phyloP scores from a whole-genome alignment of 2,113 vertebrate genomes.

The Gallinago media region DNA sequence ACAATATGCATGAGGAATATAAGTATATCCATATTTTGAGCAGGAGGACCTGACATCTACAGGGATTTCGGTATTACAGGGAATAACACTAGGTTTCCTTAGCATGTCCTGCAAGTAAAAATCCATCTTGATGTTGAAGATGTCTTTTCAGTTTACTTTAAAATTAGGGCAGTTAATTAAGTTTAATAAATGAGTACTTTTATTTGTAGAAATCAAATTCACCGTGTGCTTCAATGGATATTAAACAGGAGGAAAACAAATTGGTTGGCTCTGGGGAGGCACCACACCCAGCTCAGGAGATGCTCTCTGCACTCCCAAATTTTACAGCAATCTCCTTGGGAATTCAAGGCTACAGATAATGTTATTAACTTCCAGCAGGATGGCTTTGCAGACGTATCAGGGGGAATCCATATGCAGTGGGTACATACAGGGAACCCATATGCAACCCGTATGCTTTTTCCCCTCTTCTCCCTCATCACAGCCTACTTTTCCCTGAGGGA shows the following conservation, averaged over 20 bases:
- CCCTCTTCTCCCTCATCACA: accelerated
- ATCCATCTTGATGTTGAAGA: not conserved
- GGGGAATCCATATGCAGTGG: not conserved
- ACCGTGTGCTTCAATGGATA: not conserved
- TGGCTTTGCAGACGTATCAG: not conserved
- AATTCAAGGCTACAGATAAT: not conserved
- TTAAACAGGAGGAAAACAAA: not conserved
- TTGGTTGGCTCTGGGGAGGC: no score
- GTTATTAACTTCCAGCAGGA: not conserved
- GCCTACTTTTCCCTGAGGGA: not conserved
- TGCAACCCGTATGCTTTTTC: not conserved
- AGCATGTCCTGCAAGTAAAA: not conserved
- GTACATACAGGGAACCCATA: not conserved
- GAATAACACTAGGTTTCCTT: not conserved
- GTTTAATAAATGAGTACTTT: not conserved
- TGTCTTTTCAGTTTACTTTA: not conserved
- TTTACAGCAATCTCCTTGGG: not conserved
- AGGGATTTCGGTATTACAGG: conserved; percentile 4
- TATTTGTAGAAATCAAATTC: not conserved
- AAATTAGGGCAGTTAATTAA: not conserved
- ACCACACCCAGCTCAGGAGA: not conserved
- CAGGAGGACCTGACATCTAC: not conserved
- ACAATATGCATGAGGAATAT: conserved; percentile 45
- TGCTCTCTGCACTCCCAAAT: not conserved
- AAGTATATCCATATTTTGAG: not conserved